Conservation (phyloP, 2,797 vertebrate genomes). For the Tenualosa ilisha region DNA sequence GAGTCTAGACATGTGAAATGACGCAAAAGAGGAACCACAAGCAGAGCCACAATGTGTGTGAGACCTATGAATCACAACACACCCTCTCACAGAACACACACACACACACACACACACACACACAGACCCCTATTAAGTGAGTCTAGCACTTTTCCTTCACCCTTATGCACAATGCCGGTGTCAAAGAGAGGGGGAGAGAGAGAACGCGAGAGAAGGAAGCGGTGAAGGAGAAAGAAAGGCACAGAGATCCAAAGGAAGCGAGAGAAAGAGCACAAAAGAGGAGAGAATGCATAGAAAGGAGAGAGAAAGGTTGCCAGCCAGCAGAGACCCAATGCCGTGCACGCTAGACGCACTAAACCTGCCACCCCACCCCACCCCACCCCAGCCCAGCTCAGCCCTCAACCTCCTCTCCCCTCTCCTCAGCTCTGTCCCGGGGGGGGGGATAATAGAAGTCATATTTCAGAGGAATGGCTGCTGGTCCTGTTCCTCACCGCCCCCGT, state of each 20-base stretch:
- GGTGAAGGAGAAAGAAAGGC: neutral
- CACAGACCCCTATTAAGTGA: neutral
- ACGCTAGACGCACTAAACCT: constrained; percentile 3
- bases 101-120: neutral
- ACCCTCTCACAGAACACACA: neutral
- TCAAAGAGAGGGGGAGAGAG: neutral
- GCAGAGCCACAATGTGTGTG: neutral
- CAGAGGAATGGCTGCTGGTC: neutral
- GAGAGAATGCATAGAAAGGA: neutral
- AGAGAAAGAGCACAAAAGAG: neutral
- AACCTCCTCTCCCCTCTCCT: neutral
- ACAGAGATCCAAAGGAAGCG: neutral
- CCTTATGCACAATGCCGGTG: neutral
- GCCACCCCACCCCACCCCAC: too few species aligned
- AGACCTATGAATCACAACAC: neutral
- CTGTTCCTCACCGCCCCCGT: neutral
- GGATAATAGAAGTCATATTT: constrained; percentile 17
- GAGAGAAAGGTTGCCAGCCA: neutral
- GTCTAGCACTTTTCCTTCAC: neutral
- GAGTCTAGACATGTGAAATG: neutral
- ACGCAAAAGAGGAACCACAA: neutral
- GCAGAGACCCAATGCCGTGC: neutral
- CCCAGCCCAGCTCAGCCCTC: too few species aligned
- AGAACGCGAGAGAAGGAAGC: neutral
- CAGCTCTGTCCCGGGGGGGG: neutral